Evolutionary conservation across 1,140 invertebrate species (phyloP).

Genomic region (Drosophila sp.): DNA sequence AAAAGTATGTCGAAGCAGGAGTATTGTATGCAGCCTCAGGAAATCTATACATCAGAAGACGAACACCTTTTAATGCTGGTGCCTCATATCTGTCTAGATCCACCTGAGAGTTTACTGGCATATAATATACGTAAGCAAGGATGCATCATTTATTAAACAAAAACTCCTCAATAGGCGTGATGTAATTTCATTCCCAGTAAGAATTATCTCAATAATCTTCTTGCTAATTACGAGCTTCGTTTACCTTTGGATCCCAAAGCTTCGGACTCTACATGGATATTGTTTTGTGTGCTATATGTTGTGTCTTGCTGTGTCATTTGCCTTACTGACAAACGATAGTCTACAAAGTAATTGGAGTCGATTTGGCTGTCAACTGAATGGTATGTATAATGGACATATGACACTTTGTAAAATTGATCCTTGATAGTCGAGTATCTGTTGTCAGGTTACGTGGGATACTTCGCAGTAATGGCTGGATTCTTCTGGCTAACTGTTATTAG

Average conservation of each 20-base stretch:
- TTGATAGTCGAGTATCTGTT: not conserved
- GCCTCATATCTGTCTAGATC: slow-evolving; percentile 45
- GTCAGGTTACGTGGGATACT: slow-evolving; percentile 88
- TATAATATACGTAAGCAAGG: slow-evolving; percentile 13
- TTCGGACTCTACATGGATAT: slow-evolving; percentile 89
- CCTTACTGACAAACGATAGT: slow-evolving; percentile 86
- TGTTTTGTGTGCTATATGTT: slow-evolving; percentile 90
- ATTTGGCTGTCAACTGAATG: not conserved
- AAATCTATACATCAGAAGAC: not conserved
- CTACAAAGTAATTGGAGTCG: not conserved
- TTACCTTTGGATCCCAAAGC: slow-evolving; percentile 88
- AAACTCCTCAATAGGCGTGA: not conserved
- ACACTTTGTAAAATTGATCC: too few relatives aligned
- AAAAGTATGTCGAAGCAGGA: slow-evolving; percentile 32
- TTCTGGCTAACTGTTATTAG: slow-evolving; percentile 92
- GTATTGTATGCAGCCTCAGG: slow-evolving; percentile 64
- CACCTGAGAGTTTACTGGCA: not conserved
- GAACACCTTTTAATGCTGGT: not conserved
- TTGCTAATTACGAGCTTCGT: slow-evolving; percentile 88
- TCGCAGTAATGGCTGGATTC: slow-evolving; percentile 89
- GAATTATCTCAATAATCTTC: slow-evolving; percentile 89
- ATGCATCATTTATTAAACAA: too few relatives aligned
- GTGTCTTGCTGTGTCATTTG: slow-evolving; percentile 87
- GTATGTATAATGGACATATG: not conserved
- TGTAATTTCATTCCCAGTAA: slow-evolving; percentile 84